Evolutionary conservation across 2,113 vertebrate species (phyloP), one percentile per base, ranked within the genome.

Genomic region (Plotosus lineatus): DNA sequence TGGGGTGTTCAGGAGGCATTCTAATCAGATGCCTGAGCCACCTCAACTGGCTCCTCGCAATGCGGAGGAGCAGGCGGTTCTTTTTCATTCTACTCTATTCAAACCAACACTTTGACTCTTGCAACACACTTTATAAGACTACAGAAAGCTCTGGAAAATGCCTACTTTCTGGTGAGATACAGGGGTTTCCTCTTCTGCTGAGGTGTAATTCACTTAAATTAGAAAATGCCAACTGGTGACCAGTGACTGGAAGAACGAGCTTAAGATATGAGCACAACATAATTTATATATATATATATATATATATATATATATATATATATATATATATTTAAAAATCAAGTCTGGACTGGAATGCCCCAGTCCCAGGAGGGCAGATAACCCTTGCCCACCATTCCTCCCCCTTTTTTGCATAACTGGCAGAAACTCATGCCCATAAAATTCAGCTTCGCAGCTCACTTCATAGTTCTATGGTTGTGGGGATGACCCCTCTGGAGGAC

Each of bases 371-470:
- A 28, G 38, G 65, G 14, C 15, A 79, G 60, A 31, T n/a, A n/a
- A n/a, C n/a, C n/a, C n/a, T n/a, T n/a, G n/a, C n/a, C n/a, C n/a
- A n/a, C n/a, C n/a, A n/a, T n/a, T n/a, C n/a, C n/a, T 14, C 36
- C 66, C 51, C 65, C 28, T 44, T 51, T 26, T 42, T 76, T 42
- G 36, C 72, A 76, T 63, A 6, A 15, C 51, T 74, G 55, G 23
- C 40, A 79, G 44, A 60, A 75, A 74, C 73, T 63, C 56, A 61
- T 60, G 75, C 23, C n/a, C n/a, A 55, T 69, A 79, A 68, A 79
- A 53, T 21, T 33, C 38, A 23, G 36, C 31, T 44, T 40, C 50
- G 42, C 33, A 21, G 11, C 33, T 78, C 61, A 69, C 50, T 55
- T 44, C 73, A 77, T 4, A n/a, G 50, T 46, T 53, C 31, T 58